These are phyloP conservation scores for Drosophila prosaltans DNA, from an alignment of 1,140 invertebrate genomes.

Conservation along the genomic window DNA sequence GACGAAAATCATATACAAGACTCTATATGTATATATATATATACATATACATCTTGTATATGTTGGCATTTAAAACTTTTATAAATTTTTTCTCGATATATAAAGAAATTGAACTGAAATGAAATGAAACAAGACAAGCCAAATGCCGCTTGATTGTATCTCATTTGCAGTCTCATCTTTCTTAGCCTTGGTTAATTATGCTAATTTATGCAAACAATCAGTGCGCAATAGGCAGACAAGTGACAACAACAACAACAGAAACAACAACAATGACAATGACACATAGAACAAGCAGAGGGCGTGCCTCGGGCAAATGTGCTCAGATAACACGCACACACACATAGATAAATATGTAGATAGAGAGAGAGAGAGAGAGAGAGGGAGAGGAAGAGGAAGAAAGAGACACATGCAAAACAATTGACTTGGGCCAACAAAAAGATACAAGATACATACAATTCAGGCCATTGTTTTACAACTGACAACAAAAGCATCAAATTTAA, in stretches of 20 bases:
- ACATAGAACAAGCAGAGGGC: conserved; percentile 38
- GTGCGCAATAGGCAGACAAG: conserved; percentile 74
- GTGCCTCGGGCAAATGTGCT: conserved; percentile 65
- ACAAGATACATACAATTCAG: conserved; percentile 72
- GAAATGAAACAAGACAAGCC: conserved; percentile 4
- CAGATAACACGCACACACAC: conserved; percentile 51
- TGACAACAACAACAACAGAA: conserved; percentile 51
- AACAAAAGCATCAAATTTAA: conserved; percentile 78
- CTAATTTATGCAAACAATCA: conserved; percentile 80
- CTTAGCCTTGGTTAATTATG: conserved; percentile 71
- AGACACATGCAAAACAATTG: conserved; percentile 72
- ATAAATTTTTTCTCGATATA: background rate
- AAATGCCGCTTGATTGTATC: conserved; percentile 5
- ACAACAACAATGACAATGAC: conserved; percentile 26
- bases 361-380: background rate
- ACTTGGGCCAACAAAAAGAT: conserved; percentile 68
- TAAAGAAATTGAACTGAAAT: background rate
- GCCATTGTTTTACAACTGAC: conserved; percentile 75
- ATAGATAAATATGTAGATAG: conserved; percentile 7
- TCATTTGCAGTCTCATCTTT: conserved; percentile 14
- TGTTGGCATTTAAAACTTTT: background rate
- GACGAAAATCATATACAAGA: background rate
- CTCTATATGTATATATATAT: too few species aligned
- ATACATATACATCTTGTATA: background rate
- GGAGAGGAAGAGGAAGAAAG: conserved; percentile 18